These are phyloP conservation scores for Melinaea marsaeus DNA, from an alignment of 2,888 invertebrate genomes.

Conservation along the genomic window DNA sequence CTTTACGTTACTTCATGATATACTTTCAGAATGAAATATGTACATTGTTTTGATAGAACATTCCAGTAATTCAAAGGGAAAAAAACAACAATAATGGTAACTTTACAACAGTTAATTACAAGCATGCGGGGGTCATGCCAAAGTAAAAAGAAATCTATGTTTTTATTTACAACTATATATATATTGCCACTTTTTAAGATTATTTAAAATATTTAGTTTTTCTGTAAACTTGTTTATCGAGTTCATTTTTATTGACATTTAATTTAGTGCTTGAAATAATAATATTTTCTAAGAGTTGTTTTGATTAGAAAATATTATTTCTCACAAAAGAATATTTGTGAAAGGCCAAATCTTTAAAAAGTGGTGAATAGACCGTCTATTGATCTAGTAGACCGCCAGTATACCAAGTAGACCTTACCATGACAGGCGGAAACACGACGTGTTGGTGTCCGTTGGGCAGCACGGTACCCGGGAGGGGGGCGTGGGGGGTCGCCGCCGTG, in stretches of 20 bases:
- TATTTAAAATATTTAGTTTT: background rate
- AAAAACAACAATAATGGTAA: slow-evolving; percentile 17
- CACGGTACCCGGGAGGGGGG: slow-evolving; percentile 75
- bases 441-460: slow-evolving; percentile 65
- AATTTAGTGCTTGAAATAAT: too few species aligned
- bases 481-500: slow-evolving; percentile 64
- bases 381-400: background rate
- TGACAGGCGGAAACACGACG: slow-evolving; percentile 72
- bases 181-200: background rate
- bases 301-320: too few species aligned
- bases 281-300: too few species aligned
- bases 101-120: slow-evolving; percentile 33
- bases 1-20: too few species aligned
- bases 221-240: too few species aligned
- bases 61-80: slow-evolving; percentile 16
- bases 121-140: slow-evolving; percentile 37
- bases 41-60: too few species aligned
- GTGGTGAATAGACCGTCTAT: background rate
- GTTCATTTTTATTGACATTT: too few species aligned
- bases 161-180: background rate
- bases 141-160: slow-evolving; percentile 7
- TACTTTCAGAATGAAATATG: too few species aligned
- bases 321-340: too few species aligned
- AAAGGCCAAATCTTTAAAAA: background rate
- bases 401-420: slow-evolving; percentile 58